Conservation (phyloP, 2,113 vertebrate species). For the Rafetus swinhoei region DNA sequence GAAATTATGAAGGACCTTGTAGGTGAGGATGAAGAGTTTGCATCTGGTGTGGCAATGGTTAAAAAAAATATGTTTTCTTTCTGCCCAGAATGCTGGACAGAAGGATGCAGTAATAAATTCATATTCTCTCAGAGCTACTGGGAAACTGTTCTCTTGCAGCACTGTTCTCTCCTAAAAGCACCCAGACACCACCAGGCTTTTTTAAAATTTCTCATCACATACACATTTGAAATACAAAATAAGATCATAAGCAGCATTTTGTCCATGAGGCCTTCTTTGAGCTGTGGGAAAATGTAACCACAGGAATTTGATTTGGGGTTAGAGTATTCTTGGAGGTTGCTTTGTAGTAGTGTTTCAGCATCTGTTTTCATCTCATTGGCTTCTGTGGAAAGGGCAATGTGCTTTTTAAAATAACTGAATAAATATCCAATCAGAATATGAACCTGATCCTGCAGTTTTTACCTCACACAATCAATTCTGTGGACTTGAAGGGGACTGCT, state of each 20-base stretch:
- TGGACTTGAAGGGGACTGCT: not conserved
- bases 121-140: not conserved
- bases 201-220: not conserved
- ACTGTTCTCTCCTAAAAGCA: not conserved
- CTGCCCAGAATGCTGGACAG: not conserved
- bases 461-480: not conserved
- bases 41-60: not conserved
- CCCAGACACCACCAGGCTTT: not conserved
- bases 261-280: not conserved
- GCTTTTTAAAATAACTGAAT: not conserved
- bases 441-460: not conserved
- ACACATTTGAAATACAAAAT: not conserved
- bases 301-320: not conserved
- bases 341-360: not conserved
- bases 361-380: constrained; percentile 9
- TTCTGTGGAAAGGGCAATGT: not conserved
- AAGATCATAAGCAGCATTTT: not conserved
- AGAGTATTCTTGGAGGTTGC: not conserved
- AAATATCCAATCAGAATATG: not conserved
- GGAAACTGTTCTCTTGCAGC: not conserved
- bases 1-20: too few relatives aligned
- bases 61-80: not conserved
- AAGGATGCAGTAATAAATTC: not conserved
- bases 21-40: too few relatives aligned
- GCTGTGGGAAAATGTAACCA: not conserved